Evolutionary conservation across 1,140 invertebrate species (phyloP), one percentile per base, ranked within the genome.

Genomic region (Camponotus floridanus): DNA sequence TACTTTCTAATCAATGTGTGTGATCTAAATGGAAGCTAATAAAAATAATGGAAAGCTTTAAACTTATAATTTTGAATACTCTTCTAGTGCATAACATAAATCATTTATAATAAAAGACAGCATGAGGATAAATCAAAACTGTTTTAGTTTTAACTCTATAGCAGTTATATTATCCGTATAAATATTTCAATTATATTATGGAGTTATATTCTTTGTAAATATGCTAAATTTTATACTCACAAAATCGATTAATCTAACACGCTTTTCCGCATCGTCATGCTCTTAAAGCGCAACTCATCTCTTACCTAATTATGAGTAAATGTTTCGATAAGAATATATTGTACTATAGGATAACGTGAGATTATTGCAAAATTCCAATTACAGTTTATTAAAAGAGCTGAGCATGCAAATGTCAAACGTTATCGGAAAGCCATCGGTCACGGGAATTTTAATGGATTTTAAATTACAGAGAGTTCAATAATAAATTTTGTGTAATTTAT

Each of bases 331-430:
- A 11, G 18, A 73, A 81, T 39, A 45, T 61, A 55, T 70, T 21
- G 26, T 21, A 36, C 7, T 18, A 48, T 21, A 36, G 26, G 21
- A 42, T 48, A 45, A 26, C 36, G 33, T 6, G 11, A 71, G 65
- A 73, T 73, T 81, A 71, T 61, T 45, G 26, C 26, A 59, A 39
- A 26, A 73, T 81, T 71, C 51, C 21, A 81, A 81, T 81, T 81
- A 61, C 36, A 71, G 13, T 71, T 81, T 73, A 81, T 81, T 81
- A 79, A 79, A 79, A 81, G 26, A 71, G 21, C 21, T 45, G 65
- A 42, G 39, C 78, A 59, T 81, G 39, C 36, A 81, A 81, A 81
- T 81, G 79, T 73, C 79, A 81, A 81, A 73, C 68, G 67, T 45
- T 81, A 81, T 81, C 78, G 67, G 79, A 71, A 71, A 71, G 18